phyloP scores from a whole-genome alignment of 2,888 invertebrate species.

The Dicyrtoma fusca region DNA sequence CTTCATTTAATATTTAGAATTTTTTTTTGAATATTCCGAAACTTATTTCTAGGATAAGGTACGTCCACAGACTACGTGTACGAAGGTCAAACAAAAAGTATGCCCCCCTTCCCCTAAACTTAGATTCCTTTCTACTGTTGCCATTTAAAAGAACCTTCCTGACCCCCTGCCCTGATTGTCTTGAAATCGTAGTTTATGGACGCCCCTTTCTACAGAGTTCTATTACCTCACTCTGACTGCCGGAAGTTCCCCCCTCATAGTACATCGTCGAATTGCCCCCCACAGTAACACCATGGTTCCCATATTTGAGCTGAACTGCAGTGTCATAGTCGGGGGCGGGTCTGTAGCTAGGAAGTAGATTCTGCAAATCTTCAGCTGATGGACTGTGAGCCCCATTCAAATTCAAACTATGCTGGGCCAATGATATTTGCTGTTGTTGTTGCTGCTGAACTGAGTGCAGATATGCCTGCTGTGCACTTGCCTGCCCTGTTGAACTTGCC shows the following conservation, averaged over 20 bases:
- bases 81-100: too few relatives aligned
- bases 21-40: too few relatives aligned
- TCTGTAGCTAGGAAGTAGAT: slow-evolving; percentile 28
- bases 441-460: slow-evolving; percentile 44
- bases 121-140: too few relatives aligned
- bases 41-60: too few relatives aligned
- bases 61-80: too few relatives aligned
- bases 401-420: slow-evolving; percentile 28
- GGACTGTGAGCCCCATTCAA: slow-evolving; percentile 26
- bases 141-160: too few relatives aligned
- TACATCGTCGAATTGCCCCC: slow-evolving; percentile 14
- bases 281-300: slow-evolving; percentile 58
- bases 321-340: slow-evolving; percentile 95
- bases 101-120: too few relatives aligned
- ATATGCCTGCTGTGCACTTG: slow-evolving; percentile 42
- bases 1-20: too few relatives aligned
- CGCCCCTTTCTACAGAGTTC: too few relatives aligned
- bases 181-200: too few relatives aligned
- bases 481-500: not conserved
- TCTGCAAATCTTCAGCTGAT: slow-evolving; percentile 26
- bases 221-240: slow-evolving; percentile 33
- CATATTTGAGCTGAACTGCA: slow-evolving; percentile 78
- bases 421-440: slow-evolving; percentile 4
- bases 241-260: slow-evolving; percentile 20
- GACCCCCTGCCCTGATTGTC: too few relatives aligned